phyloP scores from a whole-genome alignment of 2,113 vertebrate genomes.

The Pteruthius melanotis region DNA sequence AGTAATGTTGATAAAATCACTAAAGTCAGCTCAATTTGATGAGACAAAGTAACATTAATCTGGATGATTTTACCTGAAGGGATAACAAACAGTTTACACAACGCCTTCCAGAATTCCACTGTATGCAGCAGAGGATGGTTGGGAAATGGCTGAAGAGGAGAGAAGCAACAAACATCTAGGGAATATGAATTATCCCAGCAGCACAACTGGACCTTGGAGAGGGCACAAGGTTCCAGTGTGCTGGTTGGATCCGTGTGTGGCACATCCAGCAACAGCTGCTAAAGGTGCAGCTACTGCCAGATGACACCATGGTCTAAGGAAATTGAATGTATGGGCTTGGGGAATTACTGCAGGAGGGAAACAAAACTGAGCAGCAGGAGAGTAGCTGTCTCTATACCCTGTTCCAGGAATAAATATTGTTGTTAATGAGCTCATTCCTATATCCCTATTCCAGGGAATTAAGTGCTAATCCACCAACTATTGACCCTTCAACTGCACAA shows the following conservation, averaged over 20 bases:
- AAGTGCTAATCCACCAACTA: conserved; percentile 43
- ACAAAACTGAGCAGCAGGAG: conserved; percentile 48
- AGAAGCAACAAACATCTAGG: neutral
- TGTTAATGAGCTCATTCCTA: conserved; percentile 63
- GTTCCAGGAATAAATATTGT: conserved; percentile 62
- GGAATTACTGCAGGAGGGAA: conserved; percentile 41
- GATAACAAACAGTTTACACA: neutral
- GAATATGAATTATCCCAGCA: neutral
- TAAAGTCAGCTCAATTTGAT: neutral
- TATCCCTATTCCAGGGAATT: conserved; percentile 1
- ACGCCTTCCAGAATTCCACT: neutral
- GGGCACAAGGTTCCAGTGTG: neutral
- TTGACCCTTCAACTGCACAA: conserved; percentile 45
- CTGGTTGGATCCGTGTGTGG: neutral
- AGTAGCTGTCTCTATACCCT: neutral
- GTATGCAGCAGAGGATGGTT: neutral
- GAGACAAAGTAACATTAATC: neutral
- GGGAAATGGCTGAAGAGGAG: neutral
- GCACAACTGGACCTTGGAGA: neutral
- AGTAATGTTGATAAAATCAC: neutral
- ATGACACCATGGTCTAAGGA: neutral
- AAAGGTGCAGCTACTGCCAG: conserved; percentile 25
- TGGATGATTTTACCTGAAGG: neutral
- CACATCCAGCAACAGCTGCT: conserved; percentile 43
- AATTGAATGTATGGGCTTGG: neutral